A percentile compares a stretch with the other conserved stretches of the same genome.
Conservation (phyloP, 2,797 vertebrate species). For the Cossypha niveicapilla region DNA sequence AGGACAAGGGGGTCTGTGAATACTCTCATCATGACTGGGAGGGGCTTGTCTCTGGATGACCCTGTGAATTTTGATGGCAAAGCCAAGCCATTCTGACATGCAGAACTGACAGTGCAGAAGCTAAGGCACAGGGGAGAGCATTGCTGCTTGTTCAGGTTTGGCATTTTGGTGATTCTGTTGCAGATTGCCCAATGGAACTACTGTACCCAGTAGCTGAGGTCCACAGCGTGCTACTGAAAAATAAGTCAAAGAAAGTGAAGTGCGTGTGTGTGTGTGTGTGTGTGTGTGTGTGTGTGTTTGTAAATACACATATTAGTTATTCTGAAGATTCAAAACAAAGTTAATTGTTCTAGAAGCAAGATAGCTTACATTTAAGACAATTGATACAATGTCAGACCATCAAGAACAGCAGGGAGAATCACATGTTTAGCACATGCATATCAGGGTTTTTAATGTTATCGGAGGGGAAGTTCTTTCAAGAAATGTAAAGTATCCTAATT, state of each 20-base stretch:
- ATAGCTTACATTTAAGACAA: neutral
- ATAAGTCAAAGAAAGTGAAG: neutral
- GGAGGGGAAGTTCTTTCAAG: conserved; percentile 14
- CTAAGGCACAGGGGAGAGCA: neutral
- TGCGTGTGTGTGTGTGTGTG: no score
- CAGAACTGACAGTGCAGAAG: neutral
- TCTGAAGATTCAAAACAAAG: neutral
- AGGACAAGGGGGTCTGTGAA: neutral
- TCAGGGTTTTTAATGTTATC: conserved; percentile 22
- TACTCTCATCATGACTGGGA: neutral
- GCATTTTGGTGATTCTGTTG: neutral
- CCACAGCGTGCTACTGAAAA: neutral
- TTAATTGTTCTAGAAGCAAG: neutral
- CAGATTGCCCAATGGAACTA: neutral
- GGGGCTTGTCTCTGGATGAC: neutral
- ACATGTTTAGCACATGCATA: neutral
- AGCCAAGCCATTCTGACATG: conserved; percentile 8
- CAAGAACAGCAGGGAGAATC: neutral
- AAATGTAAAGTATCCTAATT: conserved; percentile 27
- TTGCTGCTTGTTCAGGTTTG: neutral
- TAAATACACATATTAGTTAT: neutral
- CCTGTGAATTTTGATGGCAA: neutral
- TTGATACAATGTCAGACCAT: neutral
- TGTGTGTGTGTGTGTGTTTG: neutral
- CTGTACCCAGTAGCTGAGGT: neutral